These are phyloP conservation scores for Cheilosia vulpina DNA, from an alignment of 2,888 invertebrate species.

Conservation along the genomic window DNA sequence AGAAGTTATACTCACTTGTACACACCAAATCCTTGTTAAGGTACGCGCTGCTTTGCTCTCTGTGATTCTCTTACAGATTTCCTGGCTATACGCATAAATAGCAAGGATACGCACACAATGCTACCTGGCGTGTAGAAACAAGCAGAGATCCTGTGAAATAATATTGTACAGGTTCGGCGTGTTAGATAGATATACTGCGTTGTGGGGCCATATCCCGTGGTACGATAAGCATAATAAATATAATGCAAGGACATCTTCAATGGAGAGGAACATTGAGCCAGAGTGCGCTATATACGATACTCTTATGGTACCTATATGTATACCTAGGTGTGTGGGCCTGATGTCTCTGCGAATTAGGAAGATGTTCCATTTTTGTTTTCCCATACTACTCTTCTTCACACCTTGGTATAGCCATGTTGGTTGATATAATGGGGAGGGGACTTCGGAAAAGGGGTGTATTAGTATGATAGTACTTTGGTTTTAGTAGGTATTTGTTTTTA, in stretches of 20 bases:
- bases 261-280: slow-evolving; percentile 36
- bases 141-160: slow-evolving; percentile 20
- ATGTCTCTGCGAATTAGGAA: slow-evolving; percentile 71
- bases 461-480: slow-evolving; percentile 54
- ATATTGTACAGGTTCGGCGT: slow-evolving; percentile 31
- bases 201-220: slow-evolving; percentile 46
- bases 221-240: slow-evolving; percentile 73
- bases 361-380: slow-evolving; percentile 57
- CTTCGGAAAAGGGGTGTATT: slow-evolving; percentile 14
- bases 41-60: slow-evolving; percentile 27
- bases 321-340: slow-evolving; percentile 24
- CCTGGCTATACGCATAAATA: slow-evolving; percentile 66
- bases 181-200: slow-evolving; percentile 9
- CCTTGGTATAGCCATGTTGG: slow-evolving; percentile 34
- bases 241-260: slow-evolving; percentile 70
- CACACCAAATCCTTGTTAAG: slow-evolving; percentile 71
- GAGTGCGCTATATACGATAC: neutral
- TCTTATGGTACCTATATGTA: neutral
- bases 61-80: slow-evolving; percentile 51
- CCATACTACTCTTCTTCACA: slow-evolving; percentile 55
- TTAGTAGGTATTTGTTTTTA: slow-evolving; percentile 70
- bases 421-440: neutral
- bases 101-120: slow-evolving; percentile 23
- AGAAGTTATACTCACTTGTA: slow-evolving; percentile 65
- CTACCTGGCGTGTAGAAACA: slow-evolving; percentile 1